Base-by-base conservation (phyloP, 1,140 invertebrate species). In the Drosophila orosa region DNA sequence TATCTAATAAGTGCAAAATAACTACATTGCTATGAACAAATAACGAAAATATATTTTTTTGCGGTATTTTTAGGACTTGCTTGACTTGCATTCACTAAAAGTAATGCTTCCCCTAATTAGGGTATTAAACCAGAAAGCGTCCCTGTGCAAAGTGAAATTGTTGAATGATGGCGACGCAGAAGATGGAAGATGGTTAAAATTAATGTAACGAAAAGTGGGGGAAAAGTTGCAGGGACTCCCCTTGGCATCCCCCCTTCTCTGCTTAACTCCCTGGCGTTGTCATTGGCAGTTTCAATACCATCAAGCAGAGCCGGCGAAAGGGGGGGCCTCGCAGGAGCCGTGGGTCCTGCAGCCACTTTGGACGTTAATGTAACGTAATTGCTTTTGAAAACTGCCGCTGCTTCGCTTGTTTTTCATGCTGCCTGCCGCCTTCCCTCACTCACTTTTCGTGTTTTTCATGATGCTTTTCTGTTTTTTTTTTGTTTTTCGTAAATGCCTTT, bases 351-450 rank as follows among this genome's bases (percentile, higher is more conserved):
- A 75, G 79, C 69, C 78, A 78, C 82, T 85, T 73, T 79, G 79
- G 44, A 73, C 83, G 57, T 87, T 86, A 86, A 86, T 83, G 83
- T 82, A 73, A 87, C 62, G 83, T 87, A 87, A 86, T 86, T 86
- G 83, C 80, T 87, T 85, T 83, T 80, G 72, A 83, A 83, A 80
- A 82, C 58, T 60, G 74, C 57, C 78, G 57, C 62, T 61, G 74
- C 59, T 61, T 67, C 52, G 74, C 71, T 62, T 71, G 47, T 27
- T 45, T 59, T 58, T 42, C 68, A 65, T 29, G 56, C 37, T 72
- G 44, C 55, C 37, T 72, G 44, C 55, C 25, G 37, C 62, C 66
- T 62, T 76, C 74, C 74, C 48, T 67, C 35, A n/a, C 47, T 29
- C 48, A 52, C 17, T 75, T 62, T 54, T 25, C 55, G 0, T 37